Evolutionary conservation across 1,140 invertebrate species (phyloP).

Genomic region (Papilio glaucus): DNA sequence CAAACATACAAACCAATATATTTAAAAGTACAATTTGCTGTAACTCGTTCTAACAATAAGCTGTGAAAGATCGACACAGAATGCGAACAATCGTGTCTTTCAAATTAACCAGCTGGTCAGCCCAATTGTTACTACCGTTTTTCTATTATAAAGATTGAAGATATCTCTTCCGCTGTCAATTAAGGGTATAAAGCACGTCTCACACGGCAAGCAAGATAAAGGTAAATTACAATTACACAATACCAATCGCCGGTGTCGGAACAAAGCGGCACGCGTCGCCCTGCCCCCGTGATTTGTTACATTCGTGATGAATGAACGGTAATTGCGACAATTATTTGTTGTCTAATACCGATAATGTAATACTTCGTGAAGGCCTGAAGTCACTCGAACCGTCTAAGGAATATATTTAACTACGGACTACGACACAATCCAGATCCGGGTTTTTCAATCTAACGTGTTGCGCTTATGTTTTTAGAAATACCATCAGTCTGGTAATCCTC

Average conservation of each 20-base stretch:
- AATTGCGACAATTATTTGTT: conserved; percentile 30
- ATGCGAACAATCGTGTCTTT: neutral
- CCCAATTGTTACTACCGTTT: neutral
- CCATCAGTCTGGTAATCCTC: no score
- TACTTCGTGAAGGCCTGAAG: conserved; percentile 28
- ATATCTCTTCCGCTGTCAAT: conserved; percentile 50
- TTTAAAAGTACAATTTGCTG: no score
- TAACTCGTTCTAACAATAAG: neutral
- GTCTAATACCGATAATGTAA: conserved; percentile 28
- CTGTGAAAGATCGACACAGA: neutral
- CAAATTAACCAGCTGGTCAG: neutral
- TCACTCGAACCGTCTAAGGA: neutral
- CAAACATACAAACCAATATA: no score
- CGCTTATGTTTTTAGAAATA: no score
- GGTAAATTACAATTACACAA: conserved; percentile 35
- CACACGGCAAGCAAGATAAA: conserved; percentile 13
- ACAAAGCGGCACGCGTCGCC: conserved; percentile 24
- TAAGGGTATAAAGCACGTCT: conserved; percentile 51
- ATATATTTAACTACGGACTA: neutral
- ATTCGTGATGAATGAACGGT: conserved; percentile 32
- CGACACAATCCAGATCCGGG: neutral
- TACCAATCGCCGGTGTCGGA: neutral
- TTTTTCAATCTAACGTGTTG: neutral
- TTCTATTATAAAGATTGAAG: conserved; percentile 16
- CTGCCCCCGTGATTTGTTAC: conserved; percentile 20